phyloP scores from a whole-genome alignment of 2,113 vertebrate genomes.

The Phyllostomus discolor region DNA sequence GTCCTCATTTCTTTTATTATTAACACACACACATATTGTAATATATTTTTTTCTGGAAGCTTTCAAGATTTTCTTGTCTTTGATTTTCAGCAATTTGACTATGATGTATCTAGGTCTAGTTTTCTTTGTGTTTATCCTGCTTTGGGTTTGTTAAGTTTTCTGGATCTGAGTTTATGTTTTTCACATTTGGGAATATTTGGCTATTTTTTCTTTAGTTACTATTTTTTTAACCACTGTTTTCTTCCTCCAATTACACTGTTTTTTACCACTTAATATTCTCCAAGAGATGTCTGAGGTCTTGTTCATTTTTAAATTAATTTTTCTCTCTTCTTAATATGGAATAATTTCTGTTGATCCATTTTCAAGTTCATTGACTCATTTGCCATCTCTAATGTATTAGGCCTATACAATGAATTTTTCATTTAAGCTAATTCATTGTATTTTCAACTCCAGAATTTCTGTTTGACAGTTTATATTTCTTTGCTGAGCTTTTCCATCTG shows the following conservation, averaged over 20 bases:
- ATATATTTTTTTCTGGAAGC: not conserved
- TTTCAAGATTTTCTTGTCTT: not conserved
- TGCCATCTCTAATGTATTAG: not conserved
- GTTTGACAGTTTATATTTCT: not conserved
- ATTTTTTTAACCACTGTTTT: not conserved
- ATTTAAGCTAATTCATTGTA: not conserved
- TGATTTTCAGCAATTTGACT: not conserved
- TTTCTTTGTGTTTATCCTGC: not conserved
- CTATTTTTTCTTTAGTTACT: not conserved
- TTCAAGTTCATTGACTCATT: not conserved
- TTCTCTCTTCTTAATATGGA: not conserved
- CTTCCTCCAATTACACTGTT: not conserved
- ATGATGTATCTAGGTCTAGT: not conserved
- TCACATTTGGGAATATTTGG: not conserved
- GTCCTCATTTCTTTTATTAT: not conserved
- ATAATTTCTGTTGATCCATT: not conserved
- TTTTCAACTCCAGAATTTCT: slow-evolving; percentile 18
- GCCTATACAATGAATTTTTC: not conserved
- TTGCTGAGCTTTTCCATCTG: not conserved
- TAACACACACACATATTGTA: not conserved
- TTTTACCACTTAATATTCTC: not conserved
- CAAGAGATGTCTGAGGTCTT: not conserved
- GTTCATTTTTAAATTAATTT: not conserved
- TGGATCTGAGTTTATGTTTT: not conserved
- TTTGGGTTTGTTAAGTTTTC: not conserved